phyloP scores from a whole-genome alignment of 2,888 invertebrate species.

The Napeogenes inachia region DNA sequence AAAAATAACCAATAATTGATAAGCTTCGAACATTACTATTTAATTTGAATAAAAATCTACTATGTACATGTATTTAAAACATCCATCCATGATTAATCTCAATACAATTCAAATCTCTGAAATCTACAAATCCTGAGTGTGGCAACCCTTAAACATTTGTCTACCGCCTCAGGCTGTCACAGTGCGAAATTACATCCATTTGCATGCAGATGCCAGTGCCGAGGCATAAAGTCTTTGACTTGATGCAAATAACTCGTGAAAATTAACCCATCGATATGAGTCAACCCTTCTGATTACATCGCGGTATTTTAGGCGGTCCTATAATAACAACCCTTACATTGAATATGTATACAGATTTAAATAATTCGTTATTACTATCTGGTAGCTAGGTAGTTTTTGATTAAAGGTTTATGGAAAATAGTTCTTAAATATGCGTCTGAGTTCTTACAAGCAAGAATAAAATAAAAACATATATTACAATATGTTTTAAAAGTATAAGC shows the following conservation, averaged over 20 bases:
- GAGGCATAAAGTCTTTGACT: constrained; percentile 63
- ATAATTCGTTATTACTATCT: neutral
- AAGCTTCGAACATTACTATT: too few species aligned
- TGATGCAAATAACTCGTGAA: constrained; percentile 67
- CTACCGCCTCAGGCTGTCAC: constrained; percentile 65
- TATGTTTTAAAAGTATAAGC: too few species aligned
- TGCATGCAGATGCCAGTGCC: constrained; percentile 65
- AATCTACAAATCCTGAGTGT: neutral
- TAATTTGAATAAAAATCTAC: too few species aligned
- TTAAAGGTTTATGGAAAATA: too few species aligned
- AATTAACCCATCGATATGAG: constrained; percentile 70
- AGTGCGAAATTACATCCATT: constrained; percentile 71
- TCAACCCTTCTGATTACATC: constrained; percentile 32
- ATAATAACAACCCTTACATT: constrained; percentile 9
- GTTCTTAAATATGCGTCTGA: too few species aligned
- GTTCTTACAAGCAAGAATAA: too few species aligned
- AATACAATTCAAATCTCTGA: too few species aligned
- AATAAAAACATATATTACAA: too few species aligned
- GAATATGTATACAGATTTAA: constrained; percentile 2
- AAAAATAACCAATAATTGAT: too few species aligned
- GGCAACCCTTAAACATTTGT: constrained; percentile 62
- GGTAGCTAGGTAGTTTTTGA: neutral
- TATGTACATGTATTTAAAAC: too few species aligned
- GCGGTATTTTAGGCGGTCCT: constrained; percentile 15
- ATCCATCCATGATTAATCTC: too few species aligned